Evolutionary conservation across 2,888 invertebrate genomes (phyloP), one percentile per base, ranked within the genome.

Genomic region (Mimachlamys varia): DNA sequence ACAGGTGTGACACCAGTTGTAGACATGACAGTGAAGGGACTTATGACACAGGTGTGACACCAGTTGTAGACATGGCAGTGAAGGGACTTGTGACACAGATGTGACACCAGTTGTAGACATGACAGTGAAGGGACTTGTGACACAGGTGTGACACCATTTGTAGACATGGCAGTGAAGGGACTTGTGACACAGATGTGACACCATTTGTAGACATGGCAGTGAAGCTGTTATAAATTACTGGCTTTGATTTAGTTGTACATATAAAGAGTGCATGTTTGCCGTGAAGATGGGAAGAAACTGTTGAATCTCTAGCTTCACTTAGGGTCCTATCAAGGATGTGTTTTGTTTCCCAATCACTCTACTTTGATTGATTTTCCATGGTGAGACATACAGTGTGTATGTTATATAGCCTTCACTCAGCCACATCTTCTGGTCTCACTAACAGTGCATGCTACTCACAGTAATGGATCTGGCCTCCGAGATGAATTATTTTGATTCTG

Each of bases 341-440:
- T 76, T 76, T 76, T 76, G 76, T 76, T 76, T 76, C 15, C 76
- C 76, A 76, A 76, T 76, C 76, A 76, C 76, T n/a, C n/a, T 13
- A 33, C 27, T 27, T 15, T 12, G 33, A 76, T 76, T 76, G 76
- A 76, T 76, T 76, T 76, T 76, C 33, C 22, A 76, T 33, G 27
- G 76, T 76, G 33, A 76, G 27, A 76, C 76, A 33, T 33, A 22
- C 33, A 27, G 27, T 27, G 76, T 76, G 33, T 33, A 76, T 76
- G 22, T 13, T 10, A 76, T 10, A 76, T 10, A 22, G 33, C 76
- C 76, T 33, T 22, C 2, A 33, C 76, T 19, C 76, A 1, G 27
- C 76, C 33, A 76, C 33, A 76, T 33, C 12, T 76, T 22, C 76
- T 27, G 13, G 10, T 10, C 10, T 12, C 33, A 22, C 22, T 76